These are phyloP conservation scores for Stigmatopora nigra DNA, from an alignment of 2,113 vertebrate genomes.

Conservation along the genomic window DNA sequence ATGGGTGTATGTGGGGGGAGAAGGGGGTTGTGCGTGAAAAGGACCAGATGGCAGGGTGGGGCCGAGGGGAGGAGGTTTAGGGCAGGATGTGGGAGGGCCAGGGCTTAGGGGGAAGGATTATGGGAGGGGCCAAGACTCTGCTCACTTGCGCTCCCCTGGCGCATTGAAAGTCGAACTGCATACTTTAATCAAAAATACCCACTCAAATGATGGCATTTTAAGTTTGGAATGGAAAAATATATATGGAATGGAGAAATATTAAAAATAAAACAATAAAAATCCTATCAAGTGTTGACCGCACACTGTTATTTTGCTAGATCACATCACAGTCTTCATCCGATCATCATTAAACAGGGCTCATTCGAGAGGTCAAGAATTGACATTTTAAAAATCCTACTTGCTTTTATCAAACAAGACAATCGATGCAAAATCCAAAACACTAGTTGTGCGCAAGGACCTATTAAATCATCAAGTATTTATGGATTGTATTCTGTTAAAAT, in stretches of 20 bases:
- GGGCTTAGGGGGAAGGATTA: conserved; percentile 47
- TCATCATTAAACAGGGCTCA: background rate
- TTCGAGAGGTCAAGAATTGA: background rate
- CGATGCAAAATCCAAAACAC: background rate
- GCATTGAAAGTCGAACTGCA: conserved; percentile 64
- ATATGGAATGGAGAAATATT: background rate
- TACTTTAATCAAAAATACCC: conserved; percentile 11
- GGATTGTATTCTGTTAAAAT: too few relatives aligned
- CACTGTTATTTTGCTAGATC: background rate
- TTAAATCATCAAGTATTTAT: too few relatives aligned
- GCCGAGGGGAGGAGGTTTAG: conserved; percentile 44
- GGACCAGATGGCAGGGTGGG: conserved; percentile 79
- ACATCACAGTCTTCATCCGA: background rate
- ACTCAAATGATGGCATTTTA: background rate
- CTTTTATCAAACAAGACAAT: background rate
- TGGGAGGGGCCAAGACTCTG: conserved; percentile 60
- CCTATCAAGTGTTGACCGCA: background rate
- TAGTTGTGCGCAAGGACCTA: too few relatives aligned
- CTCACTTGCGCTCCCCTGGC: conserved; percentile 91
- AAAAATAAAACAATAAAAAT: background rate
- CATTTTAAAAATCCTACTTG: background rate
- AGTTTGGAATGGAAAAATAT: background rate
- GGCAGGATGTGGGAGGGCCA: conserved; percentile 66
- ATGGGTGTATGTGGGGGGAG: conserved; percentile 14
- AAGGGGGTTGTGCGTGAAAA: conserved; percentile 50